Conservation (phyloP, 2,797 vertebrate species). For the Erpetoichthys calabaricus region DNA sequence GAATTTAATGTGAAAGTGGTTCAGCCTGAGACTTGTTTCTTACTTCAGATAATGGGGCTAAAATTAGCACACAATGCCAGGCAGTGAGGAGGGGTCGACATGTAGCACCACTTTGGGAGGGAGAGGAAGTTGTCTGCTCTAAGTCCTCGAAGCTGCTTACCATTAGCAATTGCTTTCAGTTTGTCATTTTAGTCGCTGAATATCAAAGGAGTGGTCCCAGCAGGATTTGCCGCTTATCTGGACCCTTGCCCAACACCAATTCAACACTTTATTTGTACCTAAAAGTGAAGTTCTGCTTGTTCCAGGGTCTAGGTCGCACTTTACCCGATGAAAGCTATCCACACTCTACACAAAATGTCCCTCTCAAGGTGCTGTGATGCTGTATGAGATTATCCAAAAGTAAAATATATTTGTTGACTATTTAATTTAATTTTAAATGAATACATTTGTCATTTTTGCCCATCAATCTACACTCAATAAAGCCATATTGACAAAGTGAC, state of each 20-base stretch:
- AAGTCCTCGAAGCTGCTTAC: constrained; percentile 18
- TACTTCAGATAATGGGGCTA: constrained; percentile 71
- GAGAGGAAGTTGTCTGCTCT: constrained; percentile 49
- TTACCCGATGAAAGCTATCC: constrained; percentile 16
- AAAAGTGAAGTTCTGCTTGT: too few species aligned
- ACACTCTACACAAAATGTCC: not conserved
- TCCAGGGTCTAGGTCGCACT: constrained; percentile 4
- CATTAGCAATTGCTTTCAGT: constrained; percentile 32
- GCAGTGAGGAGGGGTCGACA: constrained; percentile 52
- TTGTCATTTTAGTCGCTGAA: constrained; percentile 15
- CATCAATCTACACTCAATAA: too few species aligned
- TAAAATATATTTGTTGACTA: too few species aligned
- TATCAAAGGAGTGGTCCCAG: constrained; percentile 16
- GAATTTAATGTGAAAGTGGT: constrained; percentile 69
- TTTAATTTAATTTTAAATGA: too few species aligned
- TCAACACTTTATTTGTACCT: too few species aligned
- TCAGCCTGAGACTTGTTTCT: constrained; percentile 58
- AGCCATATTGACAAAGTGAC: too few species aligned
- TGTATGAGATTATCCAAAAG: too few species aligned
- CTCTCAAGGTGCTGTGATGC: too few species aligned
- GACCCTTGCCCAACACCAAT: too few species aligned
- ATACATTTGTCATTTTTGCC: too few species aligned
- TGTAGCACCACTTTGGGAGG: constrained; percentile 56
- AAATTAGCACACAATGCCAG: constrained; percentile 92
- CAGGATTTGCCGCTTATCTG: constrained; percentile 8